phyloP scores from a whole-genome alignment of 2,888 invertebrate species.

The Ferdinandea cuprea region DNA sequence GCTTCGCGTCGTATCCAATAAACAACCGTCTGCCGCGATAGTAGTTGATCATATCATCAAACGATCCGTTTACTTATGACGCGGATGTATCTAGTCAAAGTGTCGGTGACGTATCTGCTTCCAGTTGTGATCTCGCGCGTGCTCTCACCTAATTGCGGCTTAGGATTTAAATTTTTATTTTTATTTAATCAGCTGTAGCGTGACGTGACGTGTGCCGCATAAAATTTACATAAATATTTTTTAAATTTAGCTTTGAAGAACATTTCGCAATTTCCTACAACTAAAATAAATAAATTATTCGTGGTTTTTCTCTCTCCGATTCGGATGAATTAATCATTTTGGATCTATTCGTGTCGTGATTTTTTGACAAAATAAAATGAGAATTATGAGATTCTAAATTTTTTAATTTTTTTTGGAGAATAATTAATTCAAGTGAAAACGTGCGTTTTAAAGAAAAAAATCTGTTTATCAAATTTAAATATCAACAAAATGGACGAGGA shows the following conservation, averaged over 20 bases:
- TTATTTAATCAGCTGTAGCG: constrained; percentile 39
- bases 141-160: not conserved
- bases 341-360: no score
- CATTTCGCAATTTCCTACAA: not conserved
- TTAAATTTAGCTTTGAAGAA: not conserved
- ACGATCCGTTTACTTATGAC: constrained; percentile 1
- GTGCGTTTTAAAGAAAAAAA: not conserved
- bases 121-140: constrained; percentile 23
- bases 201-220: constrained; percentile 14
- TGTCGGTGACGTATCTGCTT: constrained; percentile 41
- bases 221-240: not conserved
- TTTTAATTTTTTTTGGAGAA: no score
- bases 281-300: not conserved
- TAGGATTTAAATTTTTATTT: not conserved
- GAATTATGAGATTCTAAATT: no score
- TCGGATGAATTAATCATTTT: no score
- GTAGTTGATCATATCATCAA: constrained; percentile 20
- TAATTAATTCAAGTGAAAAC: no score
- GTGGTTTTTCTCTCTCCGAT: no score
- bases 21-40: constrained; percentile 10
- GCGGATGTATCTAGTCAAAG: constrained; percentile 8
- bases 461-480: not conserved
- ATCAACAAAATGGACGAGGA: constrained; percentile 59
- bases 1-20: constrained; percentile 31
- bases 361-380: no score